These are phyloP conservation scores for Oryctolagus cuniculus DNA, from an alignment of 2,113 vertebrate genomes.

Conservation along the genomic window DNA sequence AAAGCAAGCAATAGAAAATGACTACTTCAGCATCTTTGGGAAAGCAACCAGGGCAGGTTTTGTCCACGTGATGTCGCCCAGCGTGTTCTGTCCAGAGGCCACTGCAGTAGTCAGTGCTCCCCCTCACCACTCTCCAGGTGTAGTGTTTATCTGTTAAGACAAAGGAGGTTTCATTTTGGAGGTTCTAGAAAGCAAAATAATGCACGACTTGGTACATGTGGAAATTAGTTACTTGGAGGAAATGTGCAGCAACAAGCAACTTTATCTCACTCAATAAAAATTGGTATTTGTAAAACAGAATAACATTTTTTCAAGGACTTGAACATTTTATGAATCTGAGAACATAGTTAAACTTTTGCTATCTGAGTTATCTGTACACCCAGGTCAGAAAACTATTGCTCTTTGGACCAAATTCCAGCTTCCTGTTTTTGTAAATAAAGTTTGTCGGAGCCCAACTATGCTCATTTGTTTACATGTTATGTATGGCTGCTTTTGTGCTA, in stretches of 20 bases:
- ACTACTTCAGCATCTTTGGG: slow-evolving; percentile 79
- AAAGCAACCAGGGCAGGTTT: neutral
- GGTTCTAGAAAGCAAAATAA: neutral
- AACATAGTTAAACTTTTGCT: neutral
- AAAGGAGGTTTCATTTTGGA: slow-evolving; percentile 67
- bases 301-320: neutral
- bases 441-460: neutral
- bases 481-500: neutral
- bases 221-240: neutral
- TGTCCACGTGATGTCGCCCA: neutral
- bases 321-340: slow-evolving; percentile 23
- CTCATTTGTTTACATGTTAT: neutral
- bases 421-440: neutral
- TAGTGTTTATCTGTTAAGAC: slow-evolving; percentile 83
- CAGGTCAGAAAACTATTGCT: neutral
- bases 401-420: neutral
- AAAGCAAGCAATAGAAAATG: slow-evolving; percentile 69
- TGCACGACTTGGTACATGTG: neutral
- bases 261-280: neutral
- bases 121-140: slow-evolving; percentile 69
- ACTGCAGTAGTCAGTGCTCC: neutral
- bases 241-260: neutral
- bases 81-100: slow-evolving; percentile 45
- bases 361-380: neutral
- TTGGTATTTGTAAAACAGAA: neutral